Evolutionary conservation across 2,797 vertebrate genomes (phyloP).

Genomic region (Thaleichthys pacificus): DNA sequence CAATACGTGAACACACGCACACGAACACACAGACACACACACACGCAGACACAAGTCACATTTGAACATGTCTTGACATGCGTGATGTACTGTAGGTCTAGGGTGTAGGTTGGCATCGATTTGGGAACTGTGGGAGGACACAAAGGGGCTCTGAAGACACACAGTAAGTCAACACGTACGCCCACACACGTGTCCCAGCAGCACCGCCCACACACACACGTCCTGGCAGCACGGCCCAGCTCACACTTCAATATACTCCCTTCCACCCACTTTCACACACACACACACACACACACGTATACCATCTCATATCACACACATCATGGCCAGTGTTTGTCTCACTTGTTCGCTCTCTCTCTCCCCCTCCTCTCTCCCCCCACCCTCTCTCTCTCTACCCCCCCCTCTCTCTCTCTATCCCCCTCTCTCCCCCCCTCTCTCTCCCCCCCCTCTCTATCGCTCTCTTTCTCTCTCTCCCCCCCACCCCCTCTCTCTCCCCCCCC

Average conservation of each 20-base stretch:
- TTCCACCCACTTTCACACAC: background rate
- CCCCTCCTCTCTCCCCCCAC: background rate
- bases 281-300: constrained; percentile 15
- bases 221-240: too few relatives aligned
- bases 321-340: too few relatives aligned
- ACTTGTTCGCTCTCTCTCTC: too few relatives aligned
- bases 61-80: background rate
- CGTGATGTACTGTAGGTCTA: too few relatives aligned
- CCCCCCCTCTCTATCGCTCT: background rate
- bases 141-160: background rate
- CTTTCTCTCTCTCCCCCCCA: constrained; percentile 19
- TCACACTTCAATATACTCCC: too few relatives aligned
- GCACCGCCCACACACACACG: background rate
- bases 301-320: background rate
- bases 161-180: background rate
- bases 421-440: too few relatives aligned
- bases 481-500: constrained; percentile 28
- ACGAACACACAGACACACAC: background rate
- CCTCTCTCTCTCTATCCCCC: too few relatives aligned
- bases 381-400: constrained; percentile 17
- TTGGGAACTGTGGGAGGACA: too few relatives aligned
- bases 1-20: background rate
- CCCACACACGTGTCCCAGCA: background rate
- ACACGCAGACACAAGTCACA: background rate
- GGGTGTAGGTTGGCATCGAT: too few relatives aligned